Conservation (phyloP, 2,797 vertebrate species). For the Manis crassicaudata region DNA sequence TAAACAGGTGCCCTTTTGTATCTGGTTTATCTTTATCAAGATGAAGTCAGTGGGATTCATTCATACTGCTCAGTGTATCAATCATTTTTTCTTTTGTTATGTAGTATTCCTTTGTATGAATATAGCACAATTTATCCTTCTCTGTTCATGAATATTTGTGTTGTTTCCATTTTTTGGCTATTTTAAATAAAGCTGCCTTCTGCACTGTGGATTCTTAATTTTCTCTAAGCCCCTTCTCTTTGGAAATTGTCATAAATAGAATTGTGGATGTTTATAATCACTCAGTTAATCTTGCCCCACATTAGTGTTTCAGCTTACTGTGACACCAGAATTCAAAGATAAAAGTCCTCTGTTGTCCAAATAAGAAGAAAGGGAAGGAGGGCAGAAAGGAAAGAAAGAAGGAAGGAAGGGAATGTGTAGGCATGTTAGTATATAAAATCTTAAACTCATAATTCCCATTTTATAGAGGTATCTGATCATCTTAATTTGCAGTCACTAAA, state of each 20-base stretch:
- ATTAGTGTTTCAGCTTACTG: background rate
- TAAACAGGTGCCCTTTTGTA: background rate
- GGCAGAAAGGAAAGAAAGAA: background rate
- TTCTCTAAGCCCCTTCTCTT: background rate
- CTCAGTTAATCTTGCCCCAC: background rate
- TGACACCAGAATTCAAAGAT: conserved; percentile 9
- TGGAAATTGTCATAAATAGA: background rate
- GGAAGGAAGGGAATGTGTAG: background rate
- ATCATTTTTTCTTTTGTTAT: background rate
- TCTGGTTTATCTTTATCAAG: conserved; percentile 1
- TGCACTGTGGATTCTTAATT: background rate
- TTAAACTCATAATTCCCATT: conserved; percentile 7
- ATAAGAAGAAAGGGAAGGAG: background rate
- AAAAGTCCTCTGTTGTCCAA: background rate
- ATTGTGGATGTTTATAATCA: background rate
- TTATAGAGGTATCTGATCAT: conserved; percentile 43
- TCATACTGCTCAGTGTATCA: background rate
- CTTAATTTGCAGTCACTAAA: conserved; percentile 22
- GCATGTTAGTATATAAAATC: background rate
- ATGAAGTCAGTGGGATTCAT: background rate
- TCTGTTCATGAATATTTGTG: background rate
- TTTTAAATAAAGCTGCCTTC: background rate
- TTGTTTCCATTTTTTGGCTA: background rate
- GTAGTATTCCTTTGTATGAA: background rate
- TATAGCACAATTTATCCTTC: background rate